phyloP scores from a whole-genome alignment of 2,888 invertebrate species.

The Machimus atricapillus region DNA sequence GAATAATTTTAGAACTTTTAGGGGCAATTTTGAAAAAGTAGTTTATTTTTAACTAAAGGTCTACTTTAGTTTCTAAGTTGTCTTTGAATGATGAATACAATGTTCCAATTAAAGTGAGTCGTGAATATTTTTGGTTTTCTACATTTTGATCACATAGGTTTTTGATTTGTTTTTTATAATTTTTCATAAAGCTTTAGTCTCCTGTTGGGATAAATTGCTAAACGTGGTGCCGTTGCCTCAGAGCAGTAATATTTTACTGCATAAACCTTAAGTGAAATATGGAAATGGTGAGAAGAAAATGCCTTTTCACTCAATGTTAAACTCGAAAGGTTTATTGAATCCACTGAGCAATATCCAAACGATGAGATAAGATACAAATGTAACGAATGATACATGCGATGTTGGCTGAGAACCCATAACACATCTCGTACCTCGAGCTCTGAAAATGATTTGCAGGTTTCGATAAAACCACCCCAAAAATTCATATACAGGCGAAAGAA shows the following conservation, averaged over 20 bases:
- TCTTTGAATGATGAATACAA: no score
- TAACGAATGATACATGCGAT: not conserved
- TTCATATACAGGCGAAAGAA: not conserved
- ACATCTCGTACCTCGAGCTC: not conserved
- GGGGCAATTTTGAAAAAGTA: no score
- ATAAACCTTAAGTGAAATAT: not conserved
- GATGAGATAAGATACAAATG: not conserved
- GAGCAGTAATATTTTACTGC: not conserved
- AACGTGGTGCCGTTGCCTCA: not conserved
- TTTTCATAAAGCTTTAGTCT: no score
- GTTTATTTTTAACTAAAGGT: no score
- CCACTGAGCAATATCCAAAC: not conserved
- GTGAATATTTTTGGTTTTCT: no score
- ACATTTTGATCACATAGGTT: not conserved
- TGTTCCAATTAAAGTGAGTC: no score
- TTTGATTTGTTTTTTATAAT: no score
- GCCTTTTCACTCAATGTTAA: not conserved
- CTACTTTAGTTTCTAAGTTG: no score
- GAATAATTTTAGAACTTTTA: no score
- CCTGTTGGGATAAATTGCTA: not conserved
- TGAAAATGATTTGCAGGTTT: not conserved
- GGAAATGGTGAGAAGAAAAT: not conserved
- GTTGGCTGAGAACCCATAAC: not conserved
- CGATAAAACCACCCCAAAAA: not conserved
- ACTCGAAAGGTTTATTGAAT: not conserved